Conservation (phyloP, 1,140 invertebrate species). For the Bombyx mandarina region DNA sequence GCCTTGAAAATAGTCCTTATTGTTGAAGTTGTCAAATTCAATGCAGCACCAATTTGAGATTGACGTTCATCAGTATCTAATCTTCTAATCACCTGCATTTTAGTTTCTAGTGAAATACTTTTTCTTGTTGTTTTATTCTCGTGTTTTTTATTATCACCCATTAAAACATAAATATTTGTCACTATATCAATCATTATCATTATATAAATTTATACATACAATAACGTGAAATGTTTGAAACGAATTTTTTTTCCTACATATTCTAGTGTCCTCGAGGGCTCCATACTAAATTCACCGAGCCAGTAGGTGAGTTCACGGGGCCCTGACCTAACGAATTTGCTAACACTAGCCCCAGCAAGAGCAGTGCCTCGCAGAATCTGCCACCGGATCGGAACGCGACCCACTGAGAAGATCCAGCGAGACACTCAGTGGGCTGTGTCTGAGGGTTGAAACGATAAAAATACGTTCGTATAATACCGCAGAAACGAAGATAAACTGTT, state of each 20-base stretch:
- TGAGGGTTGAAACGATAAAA: background rate
- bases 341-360: no score
- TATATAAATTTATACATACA: background rate
- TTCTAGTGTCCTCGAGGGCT: no score
- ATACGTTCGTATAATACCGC: background rate
- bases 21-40: conserved; percentile 4
- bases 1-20: background rate
- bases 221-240: background rate
- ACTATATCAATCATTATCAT: no score
- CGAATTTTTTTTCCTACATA: no score
- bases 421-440: no score
- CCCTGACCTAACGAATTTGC: no score
- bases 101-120: background rate
- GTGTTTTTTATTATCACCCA: background rate
- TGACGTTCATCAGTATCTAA: conserved; percentile 1
- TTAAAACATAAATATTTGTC: background rate
- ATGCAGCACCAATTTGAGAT: conserved; percentile 1
- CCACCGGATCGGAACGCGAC: no score
- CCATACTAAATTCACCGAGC: no score
- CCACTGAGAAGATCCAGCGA: no score
- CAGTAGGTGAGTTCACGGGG: no score
- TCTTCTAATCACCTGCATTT: conserved; percentile 1
- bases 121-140: conserved; percentile 1
- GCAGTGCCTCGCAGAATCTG: no score
- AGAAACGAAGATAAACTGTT: background rate